Evolutionary conservation across 2,888 invertebrate species (phyloP), one percentile per base, ranked within the genome.

Genomic region (Calameuta pallipes): DNA sequence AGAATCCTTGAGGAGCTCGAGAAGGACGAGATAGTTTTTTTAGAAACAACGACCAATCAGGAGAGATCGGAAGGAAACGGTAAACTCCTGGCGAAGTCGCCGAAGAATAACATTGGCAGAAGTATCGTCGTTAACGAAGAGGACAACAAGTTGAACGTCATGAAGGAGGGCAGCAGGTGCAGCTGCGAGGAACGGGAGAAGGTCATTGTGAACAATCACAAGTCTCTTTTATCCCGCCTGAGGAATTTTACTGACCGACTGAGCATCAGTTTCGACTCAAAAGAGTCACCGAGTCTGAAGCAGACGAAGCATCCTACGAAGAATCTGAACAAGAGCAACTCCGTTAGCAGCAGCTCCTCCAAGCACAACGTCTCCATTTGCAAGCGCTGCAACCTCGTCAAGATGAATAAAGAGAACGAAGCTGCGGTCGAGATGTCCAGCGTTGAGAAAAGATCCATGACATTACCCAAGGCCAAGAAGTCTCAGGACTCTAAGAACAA

Each of bases 171-270:
- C 31, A n/a, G 85, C 4, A 84, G 86, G 13, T 90, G 90, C 36
- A 87, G 88, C 77, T 89, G 89, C 83, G 90, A 91, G 23, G 89
- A 90, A 36, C 74, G 74, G 56, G 76, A 80, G 76, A 91, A 90
- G 37, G 70, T 85, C 1, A 84, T 82, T n/a, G 84, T 90, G 13
- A 89, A 89, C 77, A 90, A 91, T 83, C 92, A 92, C 83, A 92
- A 90, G 78, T 93, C 93, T 0, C 86, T 94, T 79, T 89, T 94
- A 69, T 91, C 93, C 23, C 91, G 93, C 33, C 89, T 94, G 78
- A 91, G 93, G 68, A 93, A 93, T 76, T 92, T 94, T 80, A 93
- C 94, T 4, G 94, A 94, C 85, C 91, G 93, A 33, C 87, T 93
- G 80, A 92, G 92, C 79, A 90, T 93, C 79, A 93, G 93, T 71